Conservation (phyloP, 2,113 vertebrate genomes). For the Myocastor coypus region DNA sequence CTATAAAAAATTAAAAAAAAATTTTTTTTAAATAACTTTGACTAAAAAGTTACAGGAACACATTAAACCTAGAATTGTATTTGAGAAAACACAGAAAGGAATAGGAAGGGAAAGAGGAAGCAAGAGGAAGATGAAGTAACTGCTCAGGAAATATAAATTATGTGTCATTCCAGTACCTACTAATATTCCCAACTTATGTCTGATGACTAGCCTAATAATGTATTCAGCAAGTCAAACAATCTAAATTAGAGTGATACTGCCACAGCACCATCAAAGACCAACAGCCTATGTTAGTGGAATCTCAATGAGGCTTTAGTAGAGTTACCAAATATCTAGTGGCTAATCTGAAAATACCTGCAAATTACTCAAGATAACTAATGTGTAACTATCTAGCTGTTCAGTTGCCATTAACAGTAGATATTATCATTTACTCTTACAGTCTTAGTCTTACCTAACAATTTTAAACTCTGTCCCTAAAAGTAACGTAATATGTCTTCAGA, state of each 20-base stretch:
- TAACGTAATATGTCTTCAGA: neutral
- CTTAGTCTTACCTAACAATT: neutral
- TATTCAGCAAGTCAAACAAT: conserved; percentile 2
- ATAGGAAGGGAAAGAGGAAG: no score
- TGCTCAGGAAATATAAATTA: neutral
- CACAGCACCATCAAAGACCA: neutral
- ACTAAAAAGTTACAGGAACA: conserved; percentile 1
- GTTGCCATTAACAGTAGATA: neutral
- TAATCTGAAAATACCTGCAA: neutral
- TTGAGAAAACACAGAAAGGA: neutral
- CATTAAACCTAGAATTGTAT: neutral
- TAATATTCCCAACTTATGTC: neutral
- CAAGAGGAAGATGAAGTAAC: neutral
- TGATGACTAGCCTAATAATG: neutral
- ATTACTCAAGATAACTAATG: neutral
- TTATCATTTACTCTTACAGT: neutral
- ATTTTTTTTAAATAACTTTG: conserved; percentile 30
- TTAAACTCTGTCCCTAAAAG: conserved; percentile 26
- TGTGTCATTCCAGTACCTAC: neutral
- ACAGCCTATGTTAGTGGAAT: neutral
- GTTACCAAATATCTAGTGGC: neutral
- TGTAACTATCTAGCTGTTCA: neutral
- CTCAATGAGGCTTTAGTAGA: neutral
- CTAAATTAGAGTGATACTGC: neutral
- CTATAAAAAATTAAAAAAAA: conserved; percentile 85